Conservation (phyloP, 2,888 invertebrate genomes). For the Pimpla rufipes region DNA sequence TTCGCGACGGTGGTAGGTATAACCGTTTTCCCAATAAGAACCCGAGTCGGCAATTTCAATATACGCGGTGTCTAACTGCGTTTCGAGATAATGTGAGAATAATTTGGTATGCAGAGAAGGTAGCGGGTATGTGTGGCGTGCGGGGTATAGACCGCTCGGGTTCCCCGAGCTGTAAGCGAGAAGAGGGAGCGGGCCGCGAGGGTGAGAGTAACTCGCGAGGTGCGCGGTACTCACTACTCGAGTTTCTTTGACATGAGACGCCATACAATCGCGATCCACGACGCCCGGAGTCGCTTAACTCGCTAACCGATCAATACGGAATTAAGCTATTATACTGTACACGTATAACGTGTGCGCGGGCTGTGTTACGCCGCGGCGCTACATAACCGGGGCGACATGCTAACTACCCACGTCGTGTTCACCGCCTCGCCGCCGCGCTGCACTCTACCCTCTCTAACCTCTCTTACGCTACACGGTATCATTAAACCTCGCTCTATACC, state of each 20-base stretch:
- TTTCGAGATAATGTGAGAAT: slow-evolving; percentile 61
- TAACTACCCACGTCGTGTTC: slow-evolving; percentile 66
- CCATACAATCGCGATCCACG: slow-evolving; percentile 69
- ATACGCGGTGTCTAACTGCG: background rate
- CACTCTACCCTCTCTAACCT: too few species aligned
- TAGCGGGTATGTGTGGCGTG: slow-evolving; percentile 53
- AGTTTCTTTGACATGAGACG: slow-evolving; percentile 71
- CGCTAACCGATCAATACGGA: slow-evolving; percentile 77
- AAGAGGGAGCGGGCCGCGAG: background rate
- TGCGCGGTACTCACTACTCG: slow-evolving; percentile 47
- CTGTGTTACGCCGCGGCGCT: slow-evolving; percentile 40
- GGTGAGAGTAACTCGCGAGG: slow-evolving; percentile 31
- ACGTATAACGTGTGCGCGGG: slow-evolving; percentile 37
- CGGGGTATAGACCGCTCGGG: slow-evolving; percentile 37
- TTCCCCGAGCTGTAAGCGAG: slow-evolving; percentile 5
- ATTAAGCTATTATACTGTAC: slow-evolving; percentile 80
- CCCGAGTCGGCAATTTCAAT: slow-evolving; percentile 25
- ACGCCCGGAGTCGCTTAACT: slow-evolving; percentile 69
- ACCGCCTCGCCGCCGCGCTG: background rate
- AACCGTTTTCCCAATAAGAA: background rate
- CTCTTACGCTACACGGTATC: slow-evolving; percentile 2
- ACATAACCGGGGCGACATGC: slow-evolving; percentile 61
- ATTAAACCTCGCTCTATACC: too few species aligned
- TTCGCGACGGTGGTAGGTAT: background rate
- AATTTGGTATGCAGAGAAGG: slow-evolving; percentile 52